Percentiles rank a stretch among this genome's conserved stretches.
Conservation (phyloP, 2,797 vertebrate genomes). For the Argyrosomus regius region DNA sequence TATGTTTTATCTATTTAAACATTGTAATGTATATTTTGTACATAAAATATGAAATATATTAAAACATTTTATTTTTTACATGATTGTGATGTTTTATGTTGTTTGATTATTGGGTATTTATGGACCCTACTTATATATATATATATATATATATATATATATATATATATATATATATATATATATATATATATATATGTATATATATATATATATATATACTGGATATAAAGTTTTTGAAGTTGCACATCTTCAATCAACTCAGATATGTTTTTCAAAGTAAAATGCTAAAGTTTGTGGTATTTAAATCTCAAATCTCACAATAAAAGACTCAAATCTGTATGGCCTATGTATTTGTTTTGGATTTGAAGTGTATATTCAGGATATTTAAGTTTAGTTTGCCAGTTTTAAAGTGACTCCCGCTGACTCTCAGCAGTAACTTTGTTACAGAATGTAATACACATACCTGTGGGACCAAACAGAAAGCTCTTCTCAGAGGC, state of each 20-base stretch:
- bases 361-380: neutral
- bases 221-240: neutral
- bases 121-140: neutral
- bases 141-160: too few relatives aligned
- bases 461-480: neutral
- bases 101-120: neutral
- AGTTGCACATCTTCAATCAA: neutral
- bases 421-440: neutral
- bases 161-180: neutral
- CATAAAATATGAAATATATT: constrained; percentile 76
- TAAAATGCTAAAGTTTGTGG: too few relatives aligned
- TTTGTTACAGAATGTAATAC: neutral
- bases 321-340: neutral
- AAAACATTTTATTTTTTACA: constrained; percentile 75
- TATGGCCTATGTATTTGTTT: neutral
- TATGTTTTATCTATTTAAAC: constrained; percentile 71
- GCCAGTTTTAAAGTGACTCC: neutral
- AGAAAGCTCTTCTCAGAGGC: constrained; percentile 2
- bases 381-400: neutral
- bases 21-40: constrained; percentile 79
- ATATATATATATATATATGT: neutral
- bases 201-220: neutral
- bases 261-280: neutral
- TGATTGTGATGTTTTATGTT: neutral
- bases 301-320: neutral